Percentiles rank a stretch among this genome's conserved stretches.
Conservation (phyloP, 2,888 invertebrate species). For the Drosophila peninsularis region DNA sequence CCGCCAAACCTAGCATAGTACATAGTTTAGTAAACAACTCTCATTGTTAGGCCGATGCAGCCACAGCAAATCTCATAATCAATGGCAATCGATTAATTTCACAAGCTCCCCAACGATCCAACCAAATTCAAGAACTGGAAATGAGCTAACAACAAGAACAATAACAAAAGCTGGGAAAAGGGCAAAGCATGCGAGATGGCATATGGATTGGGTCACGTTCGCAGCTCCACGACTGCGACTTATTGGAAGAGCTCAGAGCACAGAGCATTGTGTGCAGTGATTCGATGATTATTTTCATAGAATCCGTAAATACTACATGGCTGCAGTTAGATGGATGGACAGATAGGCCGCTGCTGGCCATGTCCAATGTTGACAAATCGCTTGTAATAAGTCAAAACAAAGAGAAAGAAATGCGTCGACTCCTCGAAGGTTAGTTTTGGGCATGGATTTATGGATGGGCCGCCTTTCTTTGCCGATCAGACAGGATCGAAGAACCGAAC, state of each 20-base stretch:
- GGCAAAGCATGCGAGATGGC: neutral
- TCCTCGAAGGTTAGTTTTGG: slow-evolving; percentile 11
- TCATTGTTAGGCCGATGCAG: neutral
- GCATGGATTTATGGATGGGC: slow-evolving; percentile 29
- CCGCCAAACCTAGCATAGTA: neutral
- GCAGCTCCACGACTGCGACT: slow-evolving; percentile 30
- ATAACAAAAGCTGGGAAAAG: neutral
- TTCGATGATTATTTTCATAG: slow-evolving; percentile 55
- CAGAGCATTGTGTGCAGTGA: slow-evolving; percentile 23
- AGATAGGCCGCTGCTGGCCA: slow-evolving; percentile 64
- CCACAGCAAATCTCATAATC: slow-evolving; percentile 78
- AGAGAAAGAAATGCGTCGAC: slow-evolving; percentile 34
- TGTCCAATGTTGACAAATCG: slow-evolving; percentile 85
- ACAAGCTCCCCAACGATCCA: slow-evolving; percentile 54
- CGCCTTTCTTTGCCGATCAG: slow-evolving; percentile 21
- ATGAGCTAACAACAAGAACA: neutral
- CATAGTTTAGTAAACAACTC: neutral
- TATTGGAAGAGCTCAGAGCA: slow-evolving; percentile 32
- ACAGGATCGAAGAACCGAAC: slow-evolving; percentile 38
- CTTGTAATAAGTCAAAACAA: slow-evolving; percentile 81
- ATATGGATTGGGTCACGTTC: slow-evolving; percentile 26
- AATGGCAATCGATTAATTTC: slow-evolving; percentile 83
- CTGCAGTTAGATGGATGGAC: slow-evolving; percentile 43
- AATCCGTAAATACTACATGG: slow-evolving; percentile 35
- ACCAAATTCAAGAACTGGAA: neutral